These are phyloP conservation scores for Dufourea novaeangliae DNA, from an alignment of 1,140 invertebrate genomes.

Conservation along the genomic window DNA sequence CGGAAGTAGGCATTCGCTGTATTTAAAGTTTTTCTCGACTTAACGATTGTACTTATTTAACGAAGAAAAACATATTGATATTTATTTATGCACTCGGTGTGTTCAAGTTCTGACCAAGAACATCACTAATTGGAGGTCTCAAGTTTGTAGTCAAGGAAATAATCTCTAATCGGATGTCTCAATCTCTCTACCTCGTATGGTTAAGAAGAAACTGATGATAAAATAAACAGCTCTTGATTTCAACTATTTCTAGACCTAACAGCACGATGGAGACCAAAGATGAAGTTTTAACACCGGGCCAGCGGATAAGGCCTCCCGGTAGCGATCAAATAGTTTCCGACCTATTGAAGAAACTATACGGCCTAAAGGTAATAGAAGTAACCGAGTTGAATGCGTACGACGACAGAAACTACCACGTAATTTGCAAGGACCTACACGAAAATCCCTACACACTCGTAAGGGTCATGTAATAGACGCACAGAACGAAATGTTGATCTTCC, in stretches of 20 bases:
- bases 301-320: conserved; percentile 85
- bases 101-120: background rate
- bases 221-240: background rate
- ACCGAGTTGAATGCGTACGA: conserved; percentile 90
- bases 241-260: conserved; percentile 15
- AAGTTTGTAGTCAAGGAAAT: no score
- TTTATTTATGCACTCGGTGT: background rate
- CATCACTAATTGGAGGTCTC: no score
- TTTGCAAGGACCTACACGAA: conserved; percentile 81
- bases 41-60: background rate
- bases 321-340: conserved; percentile 81
- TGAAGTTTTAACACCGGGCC: conserved; percentile 78
- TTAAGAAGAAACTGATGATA: no score
- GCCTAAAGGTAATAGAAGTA: conserved; percentile 85
- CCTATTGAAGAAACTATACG: conserved; percentile 86
- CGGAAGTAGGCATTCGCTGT: background rate
- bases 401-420: conserved; percentile 88
- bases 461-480: conserved; percentile 86
- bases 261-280: conserved; percentile 29
- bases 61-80: background rate
- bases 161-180: no score
- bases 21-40: no score
- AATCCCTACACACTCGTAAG: conserved; percentile 86
- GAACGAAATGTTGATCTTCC: conserved; percentile 86
- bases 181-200: no score